Conservation (phyloP, 2,797 vertebrate species). For the Sebastes iracundus region DNA sequence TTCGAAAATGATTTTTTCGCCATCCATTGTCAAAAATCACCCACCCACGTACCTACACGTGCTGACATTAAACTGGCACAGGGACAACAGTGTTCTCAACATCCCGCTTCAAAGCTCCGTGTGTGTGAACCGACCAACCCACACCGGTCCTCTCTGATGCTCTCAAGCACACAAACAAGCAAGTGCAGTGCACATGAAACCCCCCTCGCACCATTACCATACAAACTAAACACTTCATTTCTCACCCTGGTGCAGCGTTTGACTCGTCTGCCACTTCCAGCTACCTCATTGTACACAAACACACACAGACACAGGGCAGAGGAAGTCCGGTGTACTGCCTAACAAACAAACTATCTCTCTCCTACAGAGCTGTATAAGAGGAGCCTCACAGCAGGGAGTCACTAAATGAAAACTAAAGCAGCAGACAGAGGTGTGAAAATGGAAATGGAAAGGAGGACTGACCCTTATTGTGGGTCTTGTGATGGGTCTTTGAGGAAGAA, state of each 20-base stretch:
- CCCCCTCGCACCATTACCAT: slow-evolving; percentile 35
- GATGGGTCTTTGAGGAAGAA: neutral
- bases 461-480: neutral
- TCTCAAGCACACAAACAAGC: slow-evolving; percentile 20
- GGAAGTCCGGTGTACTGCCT: slow-evolving; percentile 36
- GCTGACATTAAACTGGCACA: neutral
- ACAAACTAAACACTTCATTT: slow-evolving; percentile 55
- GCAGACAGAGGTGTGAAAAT: slow-evolving; percentile 54
- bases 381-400: slow-evolving; percentile 37
- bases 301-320: slow-evolving; percentile 9
- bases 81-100: slow-evolving; percentile 2
- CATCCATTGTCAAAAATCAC: neutral
- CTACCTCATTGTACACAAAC: slow-evolving; percentile 18
- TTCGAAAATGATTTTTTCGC: neutral
- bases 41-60: neutral
- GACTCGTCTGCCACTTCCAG: slow-evolving; percentile 51
- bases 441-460: slow-evolving; percentile 15
- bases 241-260: slow-evolving; percentile 67
- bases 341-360: slow-evolving; percentile 62
- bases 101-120: slow-evolving; percentile 31
- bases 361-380: slow-evolving; percentile 45
- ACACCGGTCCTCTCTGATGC: neutral
- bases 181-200: slow-evolving; percentile 12
- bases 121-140: neutral
- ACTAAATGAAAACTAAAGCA: slow-evolving; percentile 2